phyloP scores from a whole-genome alignment of 2,113 vertebrate species.

The Penelope pileata region DNA sequence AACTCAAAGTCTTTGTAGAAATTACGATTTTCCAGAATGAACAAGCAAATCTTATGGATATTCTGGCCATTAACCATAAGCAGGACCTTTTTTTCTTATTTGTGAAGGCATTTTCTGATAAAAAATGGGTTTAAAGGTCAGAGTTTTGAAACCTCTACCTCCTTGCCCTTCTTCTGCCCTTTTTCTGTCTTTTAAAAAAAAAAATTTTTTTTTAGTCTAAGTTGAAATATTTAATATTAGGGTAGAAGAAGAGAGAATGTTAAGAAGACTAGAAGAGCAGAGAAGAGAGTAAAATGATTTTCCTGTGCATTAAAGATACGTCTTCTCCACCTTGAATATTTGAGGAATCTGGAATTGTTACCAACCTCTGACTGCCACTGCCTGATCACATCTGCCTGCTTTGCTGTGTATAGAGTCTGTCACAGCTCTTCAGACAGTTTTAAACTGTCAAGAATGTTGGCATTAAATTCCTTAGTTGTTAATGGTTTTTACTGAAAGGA shows the following conservation, averaged over 20 bases:
- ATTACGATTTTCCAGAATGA: neutral
- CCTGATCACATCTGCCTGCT: neutral
- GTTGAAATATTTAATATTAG: neutral
- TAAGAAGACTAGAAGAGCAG: neutral
- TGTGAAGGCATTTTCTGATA: neutral
- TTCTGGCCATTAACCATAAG: neutral
- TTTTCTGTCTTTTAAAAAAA: neutral
- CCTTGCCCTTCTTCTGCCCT: neutral
- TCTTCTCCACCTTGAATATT: neutral
- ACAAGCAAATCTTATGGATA: neutral
- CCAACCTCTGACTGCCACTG: accelerated
- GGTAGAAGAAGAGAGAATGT: neutral
- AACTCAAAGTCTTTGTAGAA: neutral
- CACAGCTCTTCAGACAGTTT: neutral
- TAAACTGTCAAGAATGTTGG: neutral
- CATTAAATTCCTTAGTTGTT: neutral
- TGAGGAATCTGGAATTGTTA: neutral
- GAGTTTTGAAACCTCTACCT: neutral
- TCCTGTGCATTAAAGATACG: neutral
- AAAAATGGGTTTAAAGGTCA: neutral
- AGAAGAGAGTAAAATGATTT: neutral
- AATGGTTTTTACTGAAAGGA: neutral
- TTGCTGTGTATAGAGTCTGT: neutral
- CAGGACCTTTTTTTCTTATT: neutral
- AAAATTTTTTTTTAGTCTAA: neutral